Evolutionary conservation across 2,113 vertebrate species (phyloP).

Genomic region (Spea bombifrons): DNA sequence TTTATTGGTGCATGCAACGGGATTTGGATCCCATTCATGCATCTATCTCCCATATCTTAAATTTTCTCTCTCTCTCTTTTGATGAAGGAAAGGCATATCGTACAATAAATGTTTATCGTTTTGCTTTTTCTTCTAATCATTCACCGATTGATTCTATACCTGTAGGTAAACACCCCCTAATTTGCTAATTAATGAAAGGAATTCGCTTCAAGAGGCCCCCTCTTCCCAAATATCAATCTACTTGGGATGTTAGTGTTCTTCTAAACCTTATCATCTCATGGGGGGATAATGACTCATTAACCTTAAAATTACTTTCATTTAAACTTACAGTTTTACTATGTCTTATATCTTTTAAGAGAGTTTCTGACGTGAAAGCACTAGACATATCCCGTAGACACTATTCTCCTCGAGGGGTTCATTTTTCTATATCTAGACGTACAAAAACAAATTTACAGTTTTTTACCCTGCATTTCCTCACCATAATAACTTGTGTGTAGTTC

Average conservation of each 20-base stretch:
- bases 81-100: neutral
- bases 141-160: neutral
- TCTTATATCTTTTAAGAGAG: no score
- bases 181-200: neutral
- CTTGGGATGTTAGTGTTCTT: neutral
- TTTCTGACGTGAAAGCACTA: no score
- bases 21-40: neutral
- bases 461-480: no score
- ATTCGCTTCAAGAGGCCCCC: neutral
- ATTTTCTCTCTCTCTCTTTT: neutral
- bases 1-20: neutral
- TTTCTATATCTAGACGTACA: no score
- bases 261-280: neutral
- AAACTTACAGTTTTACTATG: neutral
- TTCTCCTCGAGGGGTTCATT: no score
- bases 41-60: neutral
- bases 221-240: neutral
- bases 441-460: no score
- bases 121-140: neutral
- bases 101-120: neutral
- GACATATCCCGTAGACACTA: no score
- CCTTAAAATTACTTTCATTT: neutral
- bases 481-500: no score
- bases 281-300: neutral
- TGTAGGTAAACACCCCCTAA: neutral